Percentiles rank a stretch among this genome's conserved stretches.
Evolutionary conservation across 2,113 vertebrate species (phyloP).

Genomic region (Poicephalus gulielmi): DNA sequence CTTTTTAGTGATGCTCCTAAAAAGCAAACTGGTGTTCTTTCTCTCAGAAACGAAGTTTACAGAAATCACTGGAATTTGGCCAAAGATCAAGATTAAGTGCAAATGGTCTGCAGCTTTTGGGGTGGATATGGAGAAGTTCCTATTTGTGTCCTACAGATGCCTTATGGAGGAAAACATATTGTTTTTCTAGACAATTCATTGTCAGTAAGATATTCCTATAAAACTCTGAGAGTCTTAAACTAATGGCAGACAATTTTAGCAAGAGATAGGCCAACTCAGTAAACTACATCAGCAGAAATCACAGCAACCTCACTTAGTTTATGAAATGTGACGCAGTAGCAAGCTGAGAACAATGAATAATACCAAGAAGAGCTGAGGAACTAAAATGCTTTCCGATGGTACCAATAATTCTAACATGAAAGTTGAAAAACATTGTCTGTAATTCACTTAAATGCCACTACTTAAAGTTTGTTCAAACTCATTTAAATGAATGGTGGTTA

Average conservation of each 20-base stretch:
- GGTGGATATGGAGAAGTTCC: neutral
- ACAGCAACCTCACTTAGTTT: neutral
- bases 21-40: neutral
- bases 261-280: neutral
- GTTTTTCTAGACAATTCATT: neutral
- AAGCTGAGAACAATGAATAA: neutral
- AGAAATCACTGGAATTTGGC: neutral
- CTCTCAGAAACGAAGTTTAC: neutral
- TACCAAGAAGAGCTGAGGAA: neutral
- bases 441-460: neutral
- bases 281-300: neutral
- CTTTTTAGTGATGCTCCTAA: neutral
- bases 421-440: neutral
- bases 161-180: neutral
- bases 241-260: neutral
- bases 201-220: neutral
- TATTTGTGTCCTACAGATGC: neutral
- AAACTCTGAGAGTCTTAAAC: neutral
- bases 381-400: neutral
- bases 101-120: neutral
- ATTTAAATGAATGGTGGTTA: neutral
- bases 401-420: neutral
- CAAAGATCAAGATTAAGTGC: neutral
- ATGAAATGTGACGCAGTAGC: neutral
- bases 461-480: neutral